Evolutionary conservation across 1,140 invertebrate genomes (phyloP), one percentile per base, ranked within the genome.

Genomic region (Antheraea mylitta): DNA sequence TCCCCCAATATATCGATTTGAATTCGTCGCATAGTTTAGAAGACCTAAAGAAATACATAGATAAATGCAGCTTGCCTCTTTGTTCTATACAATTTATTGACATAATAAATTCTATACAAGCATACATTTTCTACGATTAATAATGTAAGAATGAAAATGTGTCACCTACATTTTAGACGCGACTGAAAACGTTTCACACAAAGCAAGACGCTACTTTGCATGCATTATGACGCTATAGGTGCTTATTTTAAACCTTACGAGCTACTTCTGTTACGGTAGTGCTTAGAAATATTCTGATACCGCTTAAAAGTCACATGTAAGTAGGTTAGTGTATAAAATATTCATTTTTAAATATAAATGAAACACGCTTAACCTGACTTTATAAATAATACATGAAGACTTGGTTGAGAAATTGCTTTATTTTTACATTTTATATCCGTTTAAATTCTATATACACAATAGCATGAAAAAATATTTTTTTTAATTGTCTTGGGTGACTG

Each of bases 161-260:
- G 45, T 53, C 45, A 53, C 45, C 45, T 53, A 53, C 45, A 53
- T 53, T 53, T 42, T 53, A 53, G 45, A 53, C 45, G 9, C 16
- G 11, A 16, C 16, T 53, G 45, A 53, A 42, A 53, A 53, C 11
- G 45, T 13, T n/a, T 53, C 45, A 53, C 45, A 53, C 45, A 53
- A 53, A 53, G 45, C 16, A 53, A 53, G 45, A 53, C 45, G 16
- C 45, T 53, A 53, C 45, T 53, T 53, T n/a, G 45, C 45, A 53
- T 53, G 45, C 45, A 7, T 16, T 53, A 53, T 53, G 45, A 53
- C 45, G 45, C 16, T 11, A 53, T 53, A n/a, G 5, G 0, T 6
- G 45, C 45, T 53, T 53, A 16, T 53, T 53, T 53, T 53, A 53
- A 53, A 53, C 45, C 16, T 53, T 53, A 53, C 16, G 45, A 53